Evolutionary conservation across 1,140 invertebrate species (phyloP).

Genomic region (Tribolium castaneum): DNA sequence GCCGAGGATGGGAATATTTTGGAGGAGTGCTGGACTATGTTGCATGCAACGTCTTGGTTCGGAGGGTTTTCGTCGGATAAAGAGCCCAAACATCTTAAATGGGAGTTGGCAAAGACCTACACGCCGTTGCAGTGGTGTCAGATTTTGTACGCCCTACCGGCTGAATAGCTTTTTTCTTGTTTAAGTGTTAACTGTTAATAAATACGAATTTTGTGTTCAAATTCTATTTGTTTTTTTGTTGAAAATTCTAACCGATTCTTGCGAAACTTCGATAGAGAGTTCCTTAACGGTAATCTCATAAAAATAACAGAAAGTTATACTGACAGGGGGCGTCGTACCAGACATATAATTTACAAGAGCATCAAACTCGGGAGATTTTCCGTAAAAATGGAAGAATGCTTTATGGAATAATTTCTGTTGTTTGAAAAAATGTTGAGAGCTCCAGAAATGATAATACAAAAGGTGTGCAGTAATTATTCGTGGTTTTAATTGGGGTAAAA

Average conservation of each 20-base stretch:
- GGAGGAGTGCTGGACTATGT: constrained; percentile 41
- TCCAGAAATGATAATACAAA: too few species aligned
- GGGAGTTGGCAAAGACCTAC: constrained; percentile 41
- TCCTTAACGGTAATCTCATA: background rate
- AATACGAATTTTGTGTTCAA: background rate
- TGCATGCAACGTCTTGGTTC: constrained; percentile 38
- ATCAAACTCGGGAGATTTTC: background rate
- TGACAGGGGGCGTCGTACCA: background rate
- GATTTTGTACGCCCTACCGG: constrained; percentile 44
- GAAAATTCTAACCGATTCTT: background rate
- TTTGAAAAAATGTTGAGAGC: too few species aligned
- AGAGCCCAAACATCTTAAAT: constrained; percentile 35
- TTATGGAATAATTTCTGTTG: too few species aligned
- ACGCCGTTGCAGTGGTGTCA: constrained; percentile 43
- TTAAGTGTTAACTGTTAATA: background rate
- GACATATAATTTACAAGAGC: background rate
- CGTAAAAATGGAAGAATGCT: too few species aligned
- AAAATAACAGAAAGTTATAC: background rate
- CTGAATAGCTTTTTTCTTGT: constrained; percentile 7
- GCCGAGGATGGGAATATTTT: background rate
- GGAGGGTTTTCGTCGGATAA: constrained; percentile 40
- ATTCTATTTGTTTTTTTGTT: background rate
- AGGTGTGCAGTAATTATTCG: too few species aligned
- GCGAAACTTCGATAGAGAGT: background rate
- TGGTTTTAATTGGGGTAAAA: too few species aligned